A percentile compares a stretch with the other conserved stretches of the same genome.
These are phyloP conservation scores for Neodiprion pinetum DNA, from an alignment of 1,140 invertebrate species.

Conservation along the genomic window DNA sequence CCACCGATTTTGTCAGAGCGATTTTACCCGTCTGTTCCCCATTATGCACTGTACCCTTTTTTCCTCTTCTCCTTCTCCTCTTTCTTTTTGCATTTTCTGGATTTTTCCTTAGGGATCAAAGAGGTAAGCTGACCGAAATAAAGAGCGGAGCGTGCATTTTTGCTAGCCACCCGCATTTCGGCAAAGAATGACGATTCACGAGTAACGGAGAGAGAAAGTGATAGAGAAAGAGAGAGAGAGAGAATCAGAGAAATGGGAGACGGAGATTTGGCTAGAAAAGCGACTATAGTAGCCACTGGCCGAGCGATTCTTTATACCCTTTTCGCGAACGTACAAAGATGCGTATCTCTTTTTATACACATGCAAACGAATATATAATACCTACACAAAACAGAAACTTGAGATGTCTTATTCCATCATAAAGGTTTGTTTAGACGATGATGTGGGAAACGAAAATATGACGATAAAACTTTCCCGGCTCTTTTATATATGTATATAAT, in stretches of 20 bases:
- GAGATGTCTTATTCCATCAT: not conserved
- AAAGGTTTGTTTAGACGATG: not conserved
- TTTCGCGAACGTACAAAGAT: not conserved
- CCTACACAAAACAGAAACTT: not conserved
- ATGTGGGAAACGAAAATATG: not conserved
- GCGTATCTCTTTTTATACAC: not conserved
- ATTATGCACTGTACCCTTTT: constrained; percentile 13
- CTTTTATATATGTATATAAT: too few relatives aligned
- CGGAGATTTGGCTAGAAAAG: not conserved
- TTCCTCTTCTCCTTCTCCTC: constrained; percentile 39
- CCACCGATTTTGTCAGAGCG: constrained; percentile 45
- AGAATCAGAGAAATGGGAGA: not conserved
- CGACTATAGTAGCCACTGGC: not conserved
- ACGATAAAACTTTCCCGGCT: not conserved
- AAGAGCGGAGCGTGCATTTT: constrained; percentile 34
- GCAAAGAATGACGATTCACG: not conserved
- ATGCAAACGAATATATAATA: too few relatives aligned
- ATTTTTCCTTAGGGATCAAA: constrained; percentile 44
- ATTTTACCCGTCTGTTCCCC: constrained; percentile 25
- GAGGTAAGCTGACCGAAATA: constrained; percentile 40
- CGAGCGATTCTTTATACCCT: not conserved
- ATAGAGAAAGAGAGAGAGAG: not conserved
- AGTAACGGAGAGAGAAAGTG: not conserved
- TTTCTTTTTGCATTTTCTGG: constrained; percentile 50
- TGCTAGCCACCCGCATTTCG: constrained; percentile 45